phyloP scores from a whole-genome alignment of 2,113 vertebrate species.

The Dicentrarchus labrax region DNA sequence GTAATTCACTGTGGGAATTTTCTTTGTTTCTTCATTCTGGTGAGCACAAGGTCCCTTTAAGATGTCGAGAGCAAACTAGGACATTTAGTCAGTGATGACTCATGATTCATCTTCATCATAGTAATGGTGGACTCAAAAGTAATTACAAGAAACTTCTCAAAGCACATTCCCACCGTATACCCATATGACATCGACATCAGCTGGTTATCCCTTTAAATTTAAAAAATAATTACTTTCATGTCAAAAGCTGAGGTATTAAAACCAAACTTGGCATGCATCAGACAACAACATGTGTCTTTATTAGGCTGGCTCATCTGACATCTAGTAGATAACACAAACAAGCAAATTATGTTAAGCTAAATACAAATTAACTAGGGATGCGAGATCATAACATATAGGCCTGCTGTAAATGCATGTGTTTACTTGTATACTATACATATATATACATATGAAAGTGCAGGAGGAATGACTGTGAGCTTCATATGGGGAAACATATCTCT shows the following conservation, averaged over 20 bases:
- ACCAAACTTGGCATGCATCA: background rate
- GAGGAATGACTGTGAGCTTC: no score
- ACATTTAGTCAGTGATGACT: constrained; percentile 17
- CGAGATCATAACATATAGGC: background rate
- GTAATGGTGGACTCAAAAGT: constrained; percentile 21
- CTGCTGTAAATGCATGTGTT: background rate
- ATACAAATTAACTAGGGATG: background rate
- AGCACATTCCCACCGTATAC: background rate
- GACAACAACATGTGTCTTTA: constrained; percentile 1
- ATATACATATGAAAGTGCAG: no score
- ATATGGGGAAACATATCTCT: no score
- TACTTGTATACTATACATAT: background rate
- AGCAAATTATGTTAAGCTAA: background rate
- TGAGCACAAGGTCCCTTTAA: background rate
- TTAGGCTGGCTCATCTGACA: background rate
- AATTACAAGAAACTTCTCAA: constrained; percentile 13
- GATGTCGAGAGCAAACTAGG: constrained; percentile 24
- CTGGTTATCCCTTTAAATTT: background rate
- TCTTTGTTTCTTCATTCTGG: background rate
- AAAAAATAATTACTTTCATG: background rate
- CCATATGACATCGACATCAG: background rate
- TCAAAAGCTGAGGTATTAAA: background rate
- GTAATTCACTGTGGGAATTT: constrained; percentile 53
- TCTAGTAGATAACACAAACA: background rate
- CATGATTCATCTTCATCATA: constrained; percentile 23